phyloP scores from a whole-genome alignment of 2,888 invertebrate species.

The Phlogophora meticulosa region DNA sequence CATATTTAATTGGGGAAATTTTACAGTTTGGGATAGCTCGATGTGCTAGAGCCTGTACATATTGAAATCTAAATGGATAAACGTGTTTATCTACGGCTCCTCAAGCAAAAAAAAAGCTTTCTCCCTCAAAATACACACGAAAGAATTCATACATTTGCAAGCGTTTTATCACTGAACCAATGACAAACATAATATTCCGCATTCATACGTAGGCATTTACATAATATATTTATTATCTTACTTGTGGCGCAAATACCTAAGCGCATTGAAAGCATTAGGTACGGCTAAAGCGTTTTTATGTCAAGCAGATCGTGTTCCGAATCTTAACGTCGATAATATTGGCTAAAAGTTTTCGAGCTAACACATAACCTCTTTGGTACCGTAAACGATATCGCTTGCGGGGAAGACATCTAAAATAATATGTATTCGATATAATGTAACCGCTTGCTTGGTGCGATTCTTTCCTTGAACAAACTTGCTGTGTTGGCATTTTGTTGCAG shows the following conservation, averaged over 20 bases:
- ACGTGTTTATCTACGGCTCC: no score
- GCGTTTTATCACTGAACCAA: slow-evolving; percentile 38
- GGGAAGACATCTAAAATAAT: slow-evolving; percentile 72
- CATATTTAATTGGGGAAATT: no score
- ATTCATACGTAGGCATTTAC: slow-evolving; percentile 56
- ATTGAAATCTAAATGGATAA: not conserved
- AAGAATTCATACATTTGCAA: slow-evolving; percentile 38
- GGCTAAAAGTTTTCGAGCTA: slow-evolving; percentile 74
- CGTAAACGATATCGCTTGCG: slow-evolving; percentile 68
- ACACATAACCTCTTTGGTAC: slow-evolving; percentile 69
- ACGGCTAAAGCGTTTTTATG: slow-evolving; percentile 77
- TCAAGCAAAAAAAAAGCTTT: slow-evolving; percentile 33
- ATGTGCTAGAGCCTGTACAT: not conserved
- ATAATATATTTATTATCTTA: slow-evolving; percentile 68
- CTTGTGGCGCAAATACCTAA: slow-evolving; percentile 69
- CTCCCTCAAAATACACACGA: slow-evolving; percentile 20
- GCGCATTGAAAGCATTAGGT: slow-evolving; percentile 76
- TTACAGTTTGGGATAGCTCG: no score
- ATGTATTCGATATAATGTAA: slow-evolving; percentile 60
- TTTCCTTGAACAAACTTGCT: slow-evolving; percentile 20
- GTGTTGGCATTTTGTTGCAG: not conserved
- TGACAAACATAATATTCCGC: slow-evolving; percentile 50
- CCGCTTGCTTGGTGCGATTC: slow-evolving; percentile 29
- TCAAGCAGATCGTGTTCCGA: slow-evolving; percentile 76
- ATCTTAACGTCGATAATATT: slow-evolving; percentile 71